phyloP scores from a whole-genome alignment of 64 coral and sea anemone genomes.

The Montipora efflorescens region DNA sequence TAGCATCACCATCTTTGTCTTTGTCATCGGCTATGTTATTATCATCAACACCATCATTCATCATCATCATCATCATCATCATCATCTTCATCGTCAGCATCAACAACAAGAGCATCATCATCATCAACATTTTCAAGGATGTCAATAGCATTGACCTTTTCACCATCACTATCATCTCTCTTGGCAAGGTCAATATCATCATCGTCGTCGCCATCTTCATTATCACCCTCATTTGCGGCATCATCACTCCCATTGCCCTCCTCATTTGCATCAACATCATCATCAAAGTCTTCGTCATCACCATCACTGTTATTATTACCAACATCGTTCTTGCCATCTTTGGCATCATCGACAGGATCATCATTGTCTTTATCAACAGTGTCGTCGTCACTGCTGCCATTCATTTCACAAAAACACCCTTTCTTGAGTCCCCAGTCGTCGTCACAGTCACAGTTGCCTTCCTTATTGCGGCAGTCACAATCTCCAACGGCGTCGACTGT shows the following conservation, averaged over 20 bases:
- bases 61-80: not conserved
- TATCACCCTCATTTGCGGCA: too few relatives aligned
- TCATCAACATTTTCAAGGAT: too few relatives aligned
- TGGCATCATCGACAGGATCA: not conserved
- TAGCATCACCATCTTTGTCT: not conserved
- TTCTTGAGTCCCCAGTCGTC: too few relatives aligned
- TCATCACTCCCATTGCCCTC: too few relatives aligned
- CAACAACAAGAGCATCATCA: too few relatives aligned
- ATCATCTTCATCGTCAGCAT: not conserved
- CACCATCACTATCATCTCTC: too few relatives aligned
- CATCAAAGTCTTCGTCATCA: not conserved
- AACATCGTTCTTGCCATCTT: not conserved
- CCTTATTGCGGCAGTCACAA: not conserved
- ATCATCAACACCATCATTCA: not conserved
- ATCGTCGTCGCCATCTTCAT: too few relatives aligned
- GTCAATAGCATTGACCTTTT: too few relatives aligned
- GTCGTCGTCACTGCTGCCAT: not conserved
- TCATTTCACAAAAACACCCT: too few relatives aligned
- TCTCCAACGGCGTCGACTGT: too few relatives aligned
- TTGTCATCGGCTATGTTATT: not conserved
- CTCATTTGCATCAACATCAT: not conserved
- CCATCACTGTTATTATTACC: not conserved
- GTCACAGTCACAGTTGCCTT: too few relatives aligned
- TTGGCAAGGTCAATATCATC: too few relatives aligned
- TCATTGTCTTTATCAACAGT: not conserved